These are phyloP conservation scores for Phainopepla nitens DNA, from an alignment of 2,113 vertebrate genomes.

Conservation along the genomic window DNA sequence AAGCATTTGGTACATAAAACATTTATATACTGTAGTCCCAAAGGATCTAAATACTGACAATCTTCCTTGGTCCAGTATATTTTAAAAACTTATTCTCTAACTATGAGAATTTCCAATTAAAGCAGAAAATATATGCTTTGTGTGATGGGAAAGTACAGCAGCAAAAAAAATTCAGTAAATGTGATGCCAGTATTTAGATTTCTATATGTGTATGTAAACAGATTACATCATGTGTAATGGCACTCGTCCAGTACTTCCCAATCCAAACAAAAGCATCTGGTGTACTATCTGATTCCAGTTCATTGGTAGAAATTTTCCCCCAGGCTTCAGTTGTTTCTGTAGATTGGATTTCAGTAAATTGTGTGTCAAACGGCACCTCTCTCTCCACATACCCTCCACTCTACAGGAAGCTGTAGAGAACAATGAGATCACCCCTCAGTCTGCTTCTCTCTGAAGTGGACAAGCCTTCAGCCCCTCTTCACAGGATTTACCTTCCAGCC, in stretches of 20 bases:
- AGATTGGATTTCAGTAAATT: neutral
- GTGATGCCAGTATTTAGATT: neutral
- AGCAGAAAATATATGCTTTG: neutral
- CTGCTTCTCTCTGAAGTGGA: neutral
- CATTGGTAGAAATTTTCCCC: neutral
- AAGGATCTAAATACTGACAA: neutral
- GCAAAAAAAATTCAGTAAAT: neutral
- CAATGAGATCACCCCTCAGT: neutral
- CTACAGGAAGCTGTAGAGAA: neutral
- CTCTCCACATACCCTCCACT: fast-evolving
- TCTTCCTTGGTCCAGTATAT: neutral
- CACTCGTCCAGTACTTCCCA: neutral
- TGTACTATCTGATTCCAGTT: neutral
- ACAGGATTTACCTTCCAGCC: neutral
- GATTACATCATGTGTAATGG: neutral
- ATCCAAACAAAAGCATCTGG: neutral
- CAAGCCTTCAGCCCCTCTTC: neutral
- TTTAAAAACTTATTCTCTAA: neutral
- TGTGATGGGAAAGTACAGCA: neutral
- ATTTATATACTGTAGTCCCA: neutral
- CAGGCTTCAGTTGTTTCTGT: neutral
- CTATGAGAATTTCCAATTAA: neutral
- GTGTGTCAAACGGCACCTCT: neutral
- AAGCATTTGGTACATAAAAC: neutral
- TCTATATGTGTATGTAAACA: neutral